Conservation (phyloP, 2,888 invertebrate species). For the Penaeus monodon region DNA sequence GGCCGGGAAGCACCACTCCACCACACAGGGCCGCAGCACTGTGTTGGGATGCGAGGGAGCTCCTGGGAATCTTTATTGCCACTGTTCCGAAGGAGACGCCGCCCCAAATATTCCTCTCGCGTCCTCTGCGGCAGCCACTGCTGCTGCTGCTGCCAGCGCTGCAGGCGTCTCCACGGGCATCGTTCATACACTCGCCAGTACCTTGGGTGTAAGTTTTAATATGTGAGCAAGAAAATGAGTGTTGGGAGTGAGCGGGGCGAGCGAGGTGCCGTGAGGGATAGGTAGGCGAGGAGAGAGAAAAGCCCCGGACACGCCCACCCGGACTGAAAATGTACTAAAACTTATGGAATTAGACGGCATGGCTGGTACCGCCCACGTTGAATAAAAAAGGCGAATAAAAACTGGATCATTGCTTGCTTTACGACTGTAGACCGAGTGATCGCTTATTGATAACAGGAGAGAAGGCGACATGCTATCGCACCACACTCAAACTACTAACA, state of each 20-base stretch:
- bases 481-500: conserved; percentile 9
- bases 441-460: conserved; percentile 24
- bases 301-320: neutral
- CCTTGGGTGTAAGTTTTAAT: too few species aligned
- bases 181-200: conserved; percentile 25
- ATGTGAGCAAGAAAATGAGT: neutral
- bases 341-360: conserved; percentile 26
- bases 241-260: neutral
- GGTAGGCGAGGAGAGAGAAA: conserved; percentile 14
- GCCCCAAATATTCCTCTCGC: conserved; percentile 58
- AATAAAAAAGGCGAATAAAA: conserved; percentile 43
- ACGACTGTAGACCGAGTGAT: conserved; percentile 41
- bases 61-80: conserved; percentile 56
- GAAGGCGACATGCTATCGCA: neutral
- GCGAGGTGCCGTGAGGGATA: conserved; percentile 2
- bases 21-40: conserved; percentile 15
- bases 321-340: conserved; percentile 39
- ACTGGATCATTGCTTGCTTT: conserved; percentile 51
- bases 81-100: conserved; percentile 54
- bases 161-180: conserved; percentile 35
- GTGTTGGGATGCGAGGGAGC: conserved; percentile 55
- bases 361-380: conserved; percentile 34
- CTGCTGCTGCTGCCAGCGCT: conserved; percentile 37
- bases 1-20: too few species aligned
- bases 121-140: conserved; percentile 55